phyloP scores from a whole-genome alignment of 2,888 invertebrate species.

The Magallana nippona region DNA sequence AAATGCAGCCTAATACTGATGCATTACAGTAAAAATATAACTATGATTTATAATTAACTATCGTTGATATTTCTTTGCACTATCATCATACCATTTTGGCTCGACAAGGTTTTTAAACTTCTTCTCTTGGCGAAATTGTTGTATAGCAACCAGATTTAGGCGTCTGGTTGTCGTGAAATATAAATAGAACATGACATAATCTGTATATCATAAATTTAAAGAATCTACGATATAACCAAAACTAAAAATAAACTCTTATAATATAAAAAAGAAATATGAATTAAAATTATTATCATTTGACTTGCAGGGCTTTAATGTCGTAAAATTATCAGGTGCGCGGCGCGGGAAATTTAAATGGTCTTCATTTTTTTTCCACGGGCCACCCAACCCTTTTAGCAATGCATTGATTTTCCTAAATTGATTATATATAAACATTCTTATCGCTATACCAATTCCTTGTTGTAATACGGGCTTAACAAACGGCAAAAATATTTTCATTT shows the following conservation, averaged over 20 bases:
- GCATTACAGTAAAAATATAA: neutral
- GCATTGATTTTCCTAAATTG: no score
- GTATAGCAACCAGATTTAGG: conserved; percentile 16
- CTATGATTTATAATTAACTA: neutral
- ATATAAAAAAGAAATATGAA: no score
- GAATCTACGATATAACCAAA: neutral
- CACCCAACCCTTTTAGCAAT: no score
- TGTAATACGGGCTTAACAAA: no score
- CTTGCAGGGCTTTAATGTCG: neutral
- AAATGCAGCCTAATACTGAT: no score
- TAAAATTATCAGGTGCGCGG: neutral
- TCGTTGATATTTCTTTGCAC: neutral
- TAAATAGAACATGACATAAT: neutral
- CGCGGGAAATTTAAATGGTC: conserved; percentile 30
- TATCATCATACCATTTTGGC: neutral
- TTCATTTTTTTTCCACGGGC: no score
- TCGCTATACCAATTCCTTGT: no score
- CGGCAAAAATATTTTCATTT: no score
- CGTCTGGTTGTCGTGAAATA: conserved; percentile 8
- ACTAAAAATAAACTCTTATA: no score
- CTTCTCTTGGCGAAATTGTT: neutral
- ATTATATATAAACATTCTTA: no score
- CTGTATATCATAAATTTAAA: neutral
- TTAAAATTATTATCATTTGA: neutral
- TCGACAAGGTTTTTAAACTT: neutral